Evolutionary conservation across 2,888 invertebrate species (phyloP).

Genomic region (Gortyna flavago): DNA sequence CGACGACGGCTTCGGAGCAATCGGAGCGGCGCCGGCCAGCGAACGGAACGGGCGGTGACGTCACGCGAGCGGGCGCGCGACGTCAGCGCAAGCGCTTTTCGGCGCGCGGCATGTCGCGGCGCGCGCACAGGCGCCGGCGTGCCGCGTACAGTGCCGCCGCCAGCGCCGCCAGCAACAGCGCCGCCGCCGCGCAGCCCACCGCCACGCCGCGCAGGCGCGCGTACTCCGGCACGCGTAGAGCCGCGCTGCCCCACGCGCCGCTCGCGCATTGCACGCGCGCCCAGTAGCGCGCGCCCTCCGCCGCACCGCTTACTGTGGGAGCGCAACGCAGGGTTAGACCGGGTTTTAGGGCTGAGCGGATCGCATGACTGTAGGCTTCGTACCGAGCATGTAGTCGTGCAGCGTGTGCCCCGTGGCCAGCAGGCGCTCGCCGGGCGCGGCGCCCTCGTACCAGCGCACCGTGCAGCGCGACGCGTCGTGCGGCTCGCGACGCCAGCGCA

Average conservation of each 20-base stretch:
- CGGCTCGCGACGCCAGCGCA: conserved; percentile 93
- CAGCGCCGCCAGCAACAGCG: conserved; percentile 92
- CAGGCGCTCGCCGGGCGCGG: conserved; percentile 90
- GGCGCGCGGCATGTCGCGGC: conserved; percentile 50
- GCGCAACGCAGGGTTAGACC: background rate
- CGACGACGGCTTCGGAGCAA: conserved; percentile 18
- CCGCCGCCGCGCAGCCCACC: conserved; percentile 92
- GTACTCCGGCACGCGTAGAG: conserved; percentile 92
- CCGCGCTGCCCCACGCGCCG: conserved; percentile 91
- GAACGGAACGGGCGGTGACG: background rate
- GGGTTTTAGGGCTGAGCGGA: too few relatives aligned
- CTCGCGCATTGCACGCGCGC: conserved; percentile 93
- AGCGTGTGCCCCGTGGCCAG: conserved; percentile 92
- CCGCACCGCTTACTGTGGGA: conserved; percentile 91
- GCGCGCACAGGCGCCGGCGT: conserved; percentile 75
- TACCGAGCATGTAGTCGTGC: conserved; percentile 92
- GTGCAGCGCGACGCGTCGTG: conserved; percentile 91
- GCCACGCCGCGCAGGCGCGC: conserved; percentile 93
- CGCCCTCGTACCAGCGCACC: conserved; percentile 93
- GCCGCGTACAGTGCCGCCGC: conserved; percentile 90
- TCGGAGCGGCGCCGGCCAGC: background rate
- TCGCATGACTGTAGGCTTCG: background rate
- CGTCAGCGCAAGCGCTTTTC: conserved; percentile 71
- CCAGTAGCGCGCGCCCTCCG: conserved; percentile 93
- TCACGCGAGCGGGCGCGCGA: conserved; percentile 13